Evolutionary conservation across 2,113 vertebrate species (phyloP).

Genomic region (Forbesichthys papilliferus): DNA sequence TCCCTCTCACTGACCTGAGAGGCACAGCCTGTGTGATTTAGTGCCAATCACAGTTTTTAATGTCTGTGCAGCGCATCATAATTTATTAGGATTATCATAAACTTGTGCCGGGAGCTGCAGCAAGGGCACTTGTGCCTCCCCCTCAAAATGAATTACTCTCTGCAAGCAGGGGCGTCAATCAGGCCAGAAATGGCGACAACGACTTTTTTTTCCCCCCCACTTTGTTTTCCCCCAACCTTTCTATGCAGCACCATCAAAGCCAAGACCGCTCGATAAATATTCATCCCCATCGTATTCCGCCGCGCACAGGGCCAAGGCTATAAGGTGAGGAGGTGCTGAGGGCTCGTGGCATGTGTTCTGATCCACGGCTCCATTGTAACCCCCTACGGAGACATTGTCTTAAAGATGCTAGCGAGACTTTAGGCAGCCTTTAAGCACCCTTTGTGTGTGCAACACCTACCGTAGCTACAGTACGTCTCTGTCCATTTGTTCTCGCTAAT

Average conservation of each 20-base stretch:
- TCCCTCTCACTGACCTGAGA: conserved; percentile 58
- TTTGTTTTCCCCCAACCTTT: conserved; percentile 40
- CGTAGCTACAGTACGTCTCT: too few species aligned
- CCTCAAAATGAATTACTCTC: conserved; percentile 68
- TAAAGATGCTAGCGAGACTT: conserved; percentile 11
- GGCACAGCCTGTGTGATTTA: conserved; percentile 70
- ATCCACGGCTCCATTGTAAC: conserved; percentile 29
- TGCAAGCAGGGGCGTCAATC: conserved; percentile 54
- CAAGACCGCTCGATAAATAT: conserved; percentile 54
- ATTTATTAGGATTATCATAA: conserved; percentile 79
- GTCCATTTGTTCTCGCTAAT: too few species aligned
- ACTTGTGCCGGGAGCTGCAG: conserved; percentile 56
- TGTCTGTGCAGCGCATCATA: conserved; percentile 67
- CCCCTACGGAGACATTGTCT: background rate
- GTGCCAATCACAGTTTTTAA: conserved; percentile 73
- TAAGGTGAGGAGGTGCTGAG: conserved; percentile 48
- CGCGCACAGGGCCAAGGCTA: conserved; percentile 38
- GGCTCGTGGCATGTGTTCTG: conserved; percentile 19
- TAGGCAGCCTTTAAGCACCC: background rate
- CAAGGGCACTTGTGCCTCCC: conserved; percentile 59
- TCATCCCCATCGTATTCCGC: conserved; percentile 46
- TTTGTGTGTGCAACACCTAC: background rate
- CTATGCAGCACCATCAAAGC: conserved; percentile 35
- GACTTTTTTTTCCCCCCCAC: conserved; percentile 25
- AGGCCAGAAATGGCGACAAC: conserved; percentile 48